These are phyloP conservation scores for Belonocnema kinseyi DNA, from an alignment of 1,140 invertebrate genomes.

Conservation along the genomic window DNA sequence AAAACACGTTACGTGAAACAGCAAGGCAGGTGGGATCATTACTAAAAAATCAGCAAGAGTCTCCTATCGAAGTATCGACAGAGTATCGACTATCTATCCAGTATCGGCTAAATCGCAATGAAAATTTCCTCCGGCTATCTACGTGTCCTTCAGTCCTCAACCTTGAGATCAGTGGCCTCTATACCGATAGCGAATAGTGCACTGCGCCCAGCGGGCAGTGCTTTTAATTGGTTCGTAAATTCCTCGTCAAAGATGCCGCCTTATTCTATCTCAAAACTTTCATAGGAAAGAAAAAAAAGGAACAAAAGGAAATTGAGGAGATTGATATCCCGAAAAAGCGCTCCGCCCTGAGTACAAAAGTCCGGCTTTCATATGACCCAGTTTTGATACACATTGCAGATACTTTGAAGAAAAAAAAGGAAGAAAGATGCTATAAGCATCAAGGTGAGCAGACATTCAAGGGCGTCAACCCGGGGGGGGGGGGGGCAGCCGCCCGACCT, in stretches of 20 bases:
- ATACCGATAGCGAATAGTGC: background rate
- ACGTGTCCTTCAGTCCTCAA: slow-evolving; percentile 19
- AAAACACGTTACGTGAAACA: background rate
- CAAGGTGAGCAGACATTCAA: no score
- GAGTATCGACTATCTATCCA: background rate
- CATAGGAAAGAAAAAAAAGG: background rate
- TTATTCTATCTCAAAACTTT: slow-evolving; percentile 29
- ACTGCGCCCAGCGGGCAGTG: slow-evolving; percentile 26
- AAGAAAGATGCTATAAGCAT: background rate
- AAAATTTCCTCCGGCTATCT: slow-evolving; percentile 27
- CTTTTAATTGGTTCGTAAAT: slow-evolving; percentile 32
- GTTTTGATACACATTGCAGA: background rate
- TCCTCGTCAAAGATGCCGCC: slow-evolving; percentile 26
- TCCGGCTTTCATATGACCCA: slow-evolving; percentile 18
- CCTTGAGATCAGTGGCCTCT: slow-evolving; percentile 19
- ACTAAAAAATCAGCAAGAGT: background rate
- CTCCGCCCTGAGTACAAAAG: background rate
- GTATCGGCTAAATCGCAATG: slow-evolving; percentile 10
- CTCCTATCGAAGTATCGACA: background rate
- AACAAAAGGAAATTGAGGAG: background rate
- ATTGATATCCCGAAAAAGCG: slow-evolving; percentile 8
- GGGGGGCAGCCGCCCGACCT: no score
- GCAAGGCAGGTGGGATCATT: background rate
- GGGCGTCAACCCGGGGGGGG: no score
- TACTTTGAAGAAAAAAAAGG: background rate